These are phyloP conservation scores for Eulemur rubriventer DNA, from an alignment of 2,797 vertebrate species.

Conservation along the genomic window DNA sequence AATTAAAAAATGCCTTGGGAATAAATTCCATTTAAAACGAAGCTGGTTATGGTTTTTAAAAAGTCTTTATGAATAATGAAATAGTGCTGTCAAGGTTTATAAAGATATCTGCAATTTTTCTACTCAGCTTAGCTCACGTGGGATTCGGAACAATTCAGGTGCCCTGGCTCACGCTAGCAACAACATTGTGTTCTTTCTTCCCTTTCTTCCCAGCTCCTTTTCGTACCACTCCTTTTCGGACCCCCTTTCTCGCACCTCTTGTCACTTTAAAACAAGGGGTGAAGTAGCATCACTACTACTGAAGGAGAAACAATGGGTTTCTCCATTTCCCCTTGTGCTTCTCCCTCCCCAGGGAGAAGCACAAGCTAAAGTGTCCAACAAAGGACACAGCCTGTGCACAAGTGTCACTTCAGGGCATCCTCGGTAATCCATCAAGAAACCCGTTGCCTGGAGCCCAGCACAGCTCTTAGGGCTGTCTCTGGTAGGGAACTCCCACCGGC, in stretches of 20 bases:
- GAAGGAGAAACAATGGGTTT: neutral
- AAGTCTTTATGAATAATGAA: constrained; percentile 54
- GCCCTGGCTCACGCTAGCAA: fast-evolving
- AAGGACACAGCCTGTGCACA: neutral
- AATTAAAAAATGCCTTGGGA: constrained; percentile 64
- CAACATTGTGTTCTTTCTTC: neutral
- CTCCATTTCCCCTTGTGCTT: neutral
- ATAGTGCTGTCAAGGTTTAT: constrained; percentile 25
- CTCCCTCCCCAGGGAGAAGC: neutral
- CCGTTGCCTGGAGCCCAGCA: neutral
- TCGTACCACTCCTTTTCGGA: neutral
- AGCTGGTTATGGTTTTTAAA: neutral
- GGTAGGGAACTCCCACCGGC: neutral
- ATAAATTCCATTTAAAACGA: constrained; percentile 59
- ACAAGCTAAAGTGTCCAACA: neutral
- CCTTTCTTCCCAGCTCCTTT: neutral
- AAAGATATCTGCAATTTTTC: constrained; percentile 9
- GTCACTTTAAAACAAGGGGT: neutral
- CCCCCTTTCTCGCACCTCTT: neutral
- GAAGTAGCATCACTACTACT: neutral
- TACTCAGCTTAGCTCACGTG: neutral
- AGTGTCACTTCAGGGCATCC: neutral
- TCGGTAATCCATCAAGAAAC: fast-evolving
- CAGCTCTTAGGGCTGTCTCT: neutral
- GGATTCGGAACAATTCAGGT: neutral